Percentiles rank a stretch among this genome's conserved stretches.
Conservation (phyloP, 2,113 vertebrate species). For the human region GRCh38 chr19:2787501-2788000, state of each 20-base stretch:
- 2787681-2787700: no score
- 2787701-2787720: no score
- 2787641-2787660: not conserved
- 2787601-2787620: not conserved
- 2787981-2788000: accelerated
- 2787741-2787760: not conserved
- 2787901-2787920: accelerated
- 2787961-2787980: not conserved
- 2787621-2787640: not conserved
- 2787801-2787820: not conserved
- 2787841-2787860: no score
- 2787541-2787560: not conserved
- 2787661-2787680: not conserved
- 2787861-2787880: not conserved
- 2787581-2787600: not conserved
- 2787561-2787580: not conserved
- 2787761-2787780: not conserved
- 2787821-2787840: not conserved
- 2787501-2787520: not conserved
- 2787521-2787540: not conserved
- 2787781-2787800: not conserved
- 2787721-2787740: not conserved
- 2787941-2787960: not conserved
- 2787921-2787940: not conserved
- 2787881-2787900: not conserved